These are phyloP conservation scores for Helicolenus hilgendorfi DNA, from an alignment of 2,797 vertebrate genomes.

Conservation along the genomic window DNA sequence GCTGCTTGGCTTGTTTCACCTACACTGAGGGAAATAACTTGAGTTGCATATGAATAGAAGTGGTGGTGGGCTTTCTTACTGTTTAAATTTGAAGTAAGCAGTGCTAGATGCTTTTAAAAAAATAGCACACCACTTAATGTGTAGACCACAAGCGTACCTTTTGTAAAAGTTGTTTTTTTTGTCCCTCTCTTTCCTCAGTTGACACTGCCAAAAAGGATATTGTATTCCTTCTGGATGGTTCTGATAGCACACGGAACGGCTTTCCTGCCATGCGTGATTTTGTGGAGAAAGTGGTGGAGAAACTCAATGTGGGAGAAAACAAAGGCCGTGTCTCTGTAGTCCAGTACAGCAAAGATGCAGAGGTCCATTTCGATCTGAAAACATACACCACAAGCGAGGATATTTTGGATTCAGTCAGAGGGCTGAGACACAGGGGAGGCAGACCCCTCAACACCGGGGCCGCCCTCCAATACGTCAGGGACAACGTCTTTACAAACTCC, in stretches of 20 bases:
- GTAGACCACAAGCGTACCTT: background rate
- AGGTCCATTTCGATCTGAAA: constrained; percentile 83
- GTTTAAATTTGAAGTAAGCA: background rate
- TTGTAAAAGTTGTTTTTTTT: constrained; percentile 25
- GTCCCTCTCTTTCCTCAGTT: constrained; percentile 26
- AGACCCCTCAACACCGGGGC: constrained; percentile 71
- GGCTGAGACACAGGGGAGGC: constrained; percentile 71
- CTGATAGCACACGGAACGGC: constrained; percentile 79
- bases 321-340: constrained; percentile 82
- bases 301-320: constrained; percentile 76
- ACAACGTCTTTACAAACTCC: constrained; percentile 67
- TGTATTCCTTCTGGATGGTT: constrained; percentile 29
- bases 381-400: constrained; percentile 49
- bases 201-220: constrained; percentile 87
- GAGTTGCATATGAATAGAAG: no score
- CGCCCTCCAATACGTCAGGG: constrained; percentile 69
- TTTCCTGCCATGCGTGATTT: constrained; percentile 90
- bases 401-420: constrained; percentile 44
- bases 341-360: constrained; percentile 69
- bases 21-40: background rate
- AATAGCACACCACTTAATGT: background rate
- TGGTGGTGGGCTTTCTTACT: background rate
- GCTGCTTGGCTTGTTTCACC: background rate
- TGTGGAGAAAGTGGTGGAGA: constrained; percentile 89
- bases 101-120: background rate